Conservation (phyloP, 2,888 invertebrate genomes). For the Napeogenes sylphis region DNA sequence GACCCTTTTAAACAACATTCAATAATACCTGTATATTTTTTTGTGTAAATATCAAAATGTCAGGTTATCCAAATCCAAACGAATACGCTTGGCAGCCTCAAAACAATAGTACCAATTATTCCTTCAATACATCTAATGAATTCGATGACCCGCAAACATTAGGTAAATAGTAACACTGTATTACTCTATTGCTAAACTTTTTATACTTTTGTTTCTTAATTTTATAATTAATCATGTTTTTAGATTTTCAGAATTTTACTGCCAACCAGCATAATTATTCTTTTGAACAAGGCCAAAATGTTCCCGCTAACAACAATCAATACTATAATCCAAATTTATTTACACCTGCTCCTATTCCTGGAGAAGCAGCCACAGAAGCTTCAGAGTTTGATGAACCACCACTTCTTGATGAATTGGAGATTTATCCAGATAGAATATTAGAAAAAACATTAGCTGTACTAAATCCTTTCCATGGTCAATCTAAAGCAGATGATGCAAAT, state of each 20-base stretch:
- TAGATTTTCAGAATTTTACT: conserved; percentile 79
- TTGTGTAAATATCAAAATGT: conserved; percentile 41
- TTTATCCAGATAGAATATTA: conserved; percentile 91
- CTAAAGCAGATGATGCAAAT: conserved; percentile 85
- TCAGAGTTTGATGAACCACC: conserved; percentile 87
- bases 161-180: conserved; percentile 45
- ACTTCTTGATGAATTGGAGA: conserved; percentile 92
- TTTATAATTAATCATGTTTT: conserved; percentile 23
- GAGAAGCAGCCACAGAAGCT: conserved; percentile 54
- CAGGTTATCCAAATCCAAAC: conserved; percentile 63
- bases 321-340: conserved; percentile 74
- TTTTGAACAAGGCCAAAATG: conserved; percentile 58
- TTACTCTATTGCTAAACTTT: neutral
- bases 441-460: conserved; percentile 93
- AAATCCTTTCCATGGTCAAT: conserved; percentile 87
- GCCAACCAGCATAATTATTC: conserved; percentile 66
- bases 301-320: conserved; percentile 66
- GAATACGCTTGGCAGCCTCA: conserved; percentile 68
- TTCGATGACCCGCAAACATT: conserved; percentile 72
- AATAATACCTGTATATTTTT: neutral
- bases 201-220: neutral
- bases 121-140: conserved; percentile 67
- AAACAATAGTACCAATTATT: conserved; percentile 64
- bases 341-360: conserved; percentile 67
- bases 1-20: too few species aligned